Conservation (phyloP, 2,888 invertebrate species). For the Hanleya hanleyi region DNA sequence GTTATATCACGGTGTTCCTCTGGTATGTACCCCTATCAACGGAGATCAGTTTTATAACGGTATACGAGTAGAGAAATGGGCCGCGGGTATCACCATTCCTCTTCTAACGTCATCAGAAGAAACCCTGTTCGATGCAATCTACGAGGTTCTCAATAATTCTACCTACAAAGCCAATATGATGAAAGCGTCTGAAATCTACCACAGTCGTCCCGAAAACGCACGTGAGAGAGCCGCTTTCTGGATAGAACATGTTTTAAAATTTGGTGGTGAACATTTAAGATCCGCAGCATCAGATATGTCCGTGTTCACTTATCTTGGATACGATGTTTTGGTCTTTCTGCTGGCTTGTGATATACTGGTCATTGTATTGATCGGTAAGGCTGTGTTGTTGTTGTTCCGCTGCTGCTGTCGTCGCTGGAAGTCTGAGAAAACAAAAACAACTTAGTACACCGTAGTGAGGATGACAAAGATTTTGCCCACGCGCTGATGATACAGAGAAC, state of each 20-base stretch:
- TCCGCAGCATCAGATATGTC: slow-evolving; percentile 29
- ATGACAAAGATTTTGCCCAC: too few relatives aligned
- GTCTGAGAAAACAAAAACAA: too few relatives aligned
- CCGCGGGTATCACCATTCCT: slow-evolving; percentile 41
- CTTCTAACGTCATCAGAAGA: slow-evolving; percentile 23
- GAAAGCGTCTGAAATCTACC: slow-evolving; percentile 39
- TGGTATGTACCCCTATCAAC: slow-evolving; percentile 45
- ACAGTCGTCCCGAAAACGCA: slow-evolving; percentile 30
- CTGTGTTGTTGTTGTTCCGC: background rate
- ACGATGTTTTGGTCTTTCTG: background rate
- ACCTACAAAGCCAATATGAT: slow-evolving; percentile 32
- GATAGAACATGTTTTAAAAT: slow-evolving; percentile 54
- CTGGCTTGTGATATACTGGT: background rate
- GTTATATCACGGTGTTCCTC: slow-evolving; percentile 51
- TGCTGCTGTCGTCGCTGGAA: background rate
- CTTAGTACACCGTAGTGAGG: too few relatives aligned
- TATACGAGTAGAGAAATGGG: slow-evolving; percentile 28
- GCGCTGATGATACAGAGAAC: too few relatives aligned
- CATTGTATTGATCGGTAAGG: background rate
- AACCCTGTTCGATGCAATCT: slow-evolving; percentile 30
- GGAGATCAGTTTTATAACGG: slow-evolving; percentile 48
- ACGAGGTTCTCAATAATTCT: slow-evolving; percentile 30
- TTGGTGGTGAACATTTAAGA: slow-evolving; percentile 48
- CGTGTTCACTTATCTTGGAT: background rate
- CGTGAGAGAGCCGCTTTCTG: slow-evolving; percentile 47